Percentiles rank a stretch among this genome's conserved stretches.
phyloP scores from a whole-genome alignment of 2,888 invertebrate genomes.

The Drosophila kanekoi region DNA sequence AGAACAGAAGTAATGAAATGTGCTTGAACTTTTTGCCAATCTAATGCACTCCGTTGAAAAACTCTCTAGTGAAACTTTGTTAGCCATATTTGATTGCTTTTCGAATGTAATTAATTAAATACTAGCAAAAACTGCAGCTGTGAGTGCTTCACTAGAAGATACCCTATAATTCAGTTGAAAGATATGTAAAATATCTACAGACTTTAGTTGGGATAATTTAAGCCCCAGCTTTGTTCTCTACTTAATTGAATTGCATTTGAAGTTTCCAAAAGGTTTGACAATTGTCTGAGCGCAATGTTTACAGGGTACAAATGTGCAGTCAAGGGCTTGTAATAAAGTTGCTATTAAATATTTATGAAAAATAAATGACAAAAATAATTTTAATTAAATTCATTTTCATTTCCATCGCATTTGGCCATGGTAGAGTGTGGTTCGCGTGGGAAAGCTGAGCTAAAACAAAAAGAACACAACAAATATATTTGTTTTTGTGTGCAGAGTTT shows the following conservation, averaged over 20 bases:
- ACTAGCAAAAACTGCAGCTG: too few species aligned
- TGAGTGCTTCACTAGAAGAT: background rate
- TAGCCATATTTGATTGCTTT: constrained; percentile 17
- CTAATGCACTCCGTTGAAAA: background rate
- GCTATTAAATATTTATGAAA: constrained; percentile 12
- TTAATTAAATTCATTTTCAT: constrained; percentile 39
- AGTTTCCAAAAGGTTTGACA: too few species aligned
- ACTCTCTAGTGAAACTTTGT: constrained; percentile 1
- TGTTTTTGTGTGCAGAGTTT: constrained; percentile 17
- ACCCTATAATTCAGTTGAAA: background rate
- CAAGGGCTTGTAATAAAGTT: constrained; percentile 1
- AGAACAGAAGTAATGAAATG: background rate
- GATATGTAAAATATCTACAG: too few species aligned
- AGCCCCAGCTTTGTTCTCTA: too few species aligned
- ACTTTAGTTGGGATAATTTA: too few species aligned
- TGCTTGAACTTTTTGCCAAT: background rate
- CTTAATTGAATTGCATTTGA: too few species aligned
- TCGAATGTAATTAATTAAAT: constrained; percentile 37
- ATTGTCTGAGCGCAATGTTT: background rate
- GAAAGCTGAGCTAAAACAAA: constrained; percentile 31
- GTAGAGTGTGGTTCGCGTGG: background rate
- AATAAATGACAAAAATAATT: constrained; percentile 20
- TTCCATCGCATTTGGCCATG: constrained; percentile 23
- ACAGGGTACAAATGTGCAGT: constrained; percentile 2
- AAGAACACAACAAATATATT: constrained; percentile 21